Evolutionary conservation across 2,797 vertebrate species (phyloP).

Genomic region (Xenops minutus): DNA sequence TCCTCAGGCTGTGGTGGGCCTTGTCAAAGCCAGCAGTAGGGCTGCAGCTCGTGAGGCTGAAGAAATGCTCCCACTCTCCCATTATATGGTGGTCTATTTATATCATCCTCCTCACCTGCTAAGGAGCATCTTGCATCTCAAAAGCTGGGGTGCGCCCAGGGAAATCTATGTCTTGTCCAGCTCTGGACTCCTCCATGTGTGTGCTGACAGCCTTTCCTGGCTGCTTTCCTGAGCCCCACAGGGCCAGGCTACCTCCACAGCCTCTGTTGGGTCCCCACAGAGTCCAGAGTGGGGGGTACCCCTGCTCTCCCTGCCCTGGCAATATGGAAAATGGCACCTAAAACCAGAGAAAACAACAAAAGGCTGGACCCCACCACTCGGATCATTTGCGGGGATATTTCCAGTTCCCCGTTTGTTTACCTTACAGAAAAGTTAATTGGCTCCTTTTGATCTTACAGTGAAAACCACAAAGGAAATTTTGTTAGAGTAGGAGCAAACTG

Average conservation of each 20-base stretch:
- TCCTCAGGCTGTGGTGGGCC: accelerated
- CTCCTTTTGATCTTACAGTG: slow-evolving; percentile 77
- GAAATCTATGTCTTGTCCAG: neutral
- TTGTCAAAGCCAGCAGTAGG: accelerated
- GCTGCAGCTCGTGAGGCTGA: neutral
- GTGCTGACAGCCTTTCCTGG: accelerated
- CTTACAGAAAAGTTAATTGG: slow-evolving; percentile 80
- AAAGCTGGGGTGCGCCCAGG: neutral
- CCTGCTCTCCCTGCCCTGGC: neutral
- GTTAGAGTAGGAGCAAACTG: slow-evolving; percentile 62
- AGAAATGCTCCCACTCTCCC: neutral
- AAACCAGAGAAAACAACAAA: slow-evolving; percentile 25
- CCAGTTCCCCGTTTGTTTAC: slow-evolving; percentile 75
- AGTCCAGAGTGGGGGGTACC: accelerated
- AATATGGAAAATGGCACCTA: neutral
- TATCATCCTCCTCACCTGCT: neutral
- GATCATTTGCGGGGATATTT: slow-evolving; percentile 70
- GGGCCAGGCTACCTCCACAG: neutral
- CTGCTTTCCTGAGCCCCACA: accelerated
- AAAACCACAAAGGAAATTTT: slow-evolving; percentile 81
- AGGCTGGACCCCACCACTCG: neutral
- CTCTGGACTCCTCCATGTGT: accelerated
- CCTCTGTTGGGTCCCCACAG: accelerated
- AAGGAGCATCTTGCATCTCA: neutral
- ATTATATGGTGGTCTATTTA: accelerated